phyloP scores from a whole-genome alignment of 2,888 invertebrate species.

The Balanococcus diminutus region DNA sequence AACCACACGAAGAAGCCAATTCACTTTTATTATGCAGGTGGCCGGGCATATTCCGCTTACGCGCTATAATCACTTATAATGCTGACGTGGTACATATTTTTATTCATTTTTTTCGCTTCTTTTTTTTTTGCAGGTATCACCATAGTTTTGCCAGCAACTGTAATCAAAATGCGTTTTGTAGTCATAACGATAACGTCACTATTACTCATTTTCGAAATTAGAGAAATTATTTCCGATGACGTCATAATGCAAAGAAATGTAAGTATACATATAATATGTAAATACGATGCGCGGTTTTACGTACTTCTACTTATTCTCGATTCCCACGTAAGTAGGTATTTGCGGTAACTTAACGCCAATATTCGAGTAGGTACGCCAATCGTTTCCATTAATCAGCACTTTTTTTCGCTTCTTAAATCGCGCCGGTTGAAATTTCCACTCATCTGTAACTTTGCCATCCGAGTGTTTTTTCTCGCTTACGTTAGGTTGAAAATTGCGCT shows the following conservation, averaged over 20 bases:
- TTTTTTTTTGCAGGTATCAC: neutral
- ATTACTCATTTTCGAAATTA: constrained; percentile 40
- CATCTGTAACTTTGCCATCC: constrained; percentile 9
- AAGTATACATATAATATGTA: constrained; percentile 57
- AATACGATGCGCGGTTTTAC: neutral
- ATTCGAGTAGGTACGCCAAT: neutral
- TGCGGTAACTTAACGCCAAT: neutral
- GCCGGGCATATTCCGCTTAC: constrained; percentile 11
- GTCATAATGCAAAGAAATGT: constrained; percentile 60
- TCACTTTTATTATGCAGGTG: constrained; percentile 23
- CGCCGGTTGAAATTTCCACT: constrained; percentile 21
- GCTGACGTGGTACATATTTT: neutral
- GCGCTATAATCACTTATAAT: neutral
- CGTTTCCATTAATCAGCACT: constrained; percentile 28
- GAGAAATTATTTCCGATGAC: constrained; percentile 58
- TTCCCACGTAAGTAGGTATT: neutral
- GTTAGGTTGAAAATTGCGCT: neutral
- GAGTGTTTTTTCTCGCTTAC: neutral
- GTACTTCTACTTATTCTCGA: neutral
- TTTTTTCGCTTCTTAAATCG: constrained; percentile 3
- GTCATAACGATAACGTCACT: constrained; percentile 44
- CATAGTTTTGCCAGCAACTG: neutral
- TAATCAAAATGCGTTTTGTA: constrained; percentile 47
- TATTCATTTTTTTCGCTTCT: neutral
- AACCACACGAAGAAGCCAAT: neutral